phyloP scores from a whole-genome alignment of 2,797 vertebrate genomes.

The Molothrus aeneus region DNA sequence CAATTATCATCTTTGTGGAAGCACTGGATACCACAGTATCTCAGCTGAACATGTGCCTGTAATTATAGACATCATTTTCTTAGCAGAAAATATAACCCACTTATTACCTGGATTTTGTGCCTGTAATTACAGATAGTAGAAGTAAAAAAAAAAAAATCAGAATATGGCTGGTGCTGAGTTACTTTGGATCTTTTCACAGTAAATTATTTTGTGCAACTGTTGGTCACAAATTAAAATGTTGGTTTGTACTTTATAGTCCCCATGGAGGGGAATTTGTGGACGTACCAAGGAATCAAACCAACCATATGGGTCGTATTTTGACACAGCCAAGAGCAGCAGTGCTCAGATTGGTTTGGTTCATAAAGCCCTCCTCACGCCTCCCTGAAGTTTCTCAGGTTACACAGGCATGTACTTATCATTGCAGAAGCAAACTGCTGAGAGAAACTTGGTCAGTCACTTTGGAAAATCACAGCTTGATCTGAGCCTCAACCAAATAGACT shows the following conservation, averaged over 20 bases:
- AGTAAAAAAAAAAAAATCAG: background rate
- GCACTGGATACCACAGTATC: slow-evolving; percentile 69
- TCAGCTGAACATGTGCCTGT: slow-evolving; percentile 69
- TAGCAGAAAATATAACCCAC: slow-evolving; percentile 70
- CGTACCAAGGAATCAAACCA: background rate
- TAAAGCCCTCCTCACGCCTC: background rate
- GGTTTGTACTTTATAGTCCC: background rate
- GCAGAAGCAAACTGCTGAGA: background rate
- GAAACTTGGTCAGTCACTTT: background rate
- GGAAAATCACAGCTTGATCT: background rate
- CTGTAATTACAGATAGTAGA: slow-evolving; percentile 74
- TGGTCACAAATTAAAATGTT: slow-evolving; percentile 13
- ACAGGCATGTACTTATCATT: background rate
- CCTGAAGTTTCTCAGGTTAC: background rate
- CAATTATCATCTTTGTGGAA: slow-evolving; percentile 75
- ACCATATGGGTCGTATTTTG: background rate
- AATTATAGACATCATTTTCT: slow-evolving; percentile 78
- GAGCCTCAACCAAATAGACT: background rate
- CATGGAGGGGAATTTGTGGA: slow-evolving; percentile 8
- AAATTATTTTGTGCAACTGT: background rate
- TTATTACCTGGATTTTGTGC: slow-evolving; percentile 72
- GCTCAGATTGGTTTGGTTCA: background rate
- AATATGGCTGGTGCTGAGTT: background rate
- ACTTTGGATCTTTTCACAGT: background rate
- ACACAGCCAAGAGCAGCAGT: background rate